phyloP scores from a whole-genome alignment of 2,888 invertebrate species.

The Choreutis nemorana region DNA sequence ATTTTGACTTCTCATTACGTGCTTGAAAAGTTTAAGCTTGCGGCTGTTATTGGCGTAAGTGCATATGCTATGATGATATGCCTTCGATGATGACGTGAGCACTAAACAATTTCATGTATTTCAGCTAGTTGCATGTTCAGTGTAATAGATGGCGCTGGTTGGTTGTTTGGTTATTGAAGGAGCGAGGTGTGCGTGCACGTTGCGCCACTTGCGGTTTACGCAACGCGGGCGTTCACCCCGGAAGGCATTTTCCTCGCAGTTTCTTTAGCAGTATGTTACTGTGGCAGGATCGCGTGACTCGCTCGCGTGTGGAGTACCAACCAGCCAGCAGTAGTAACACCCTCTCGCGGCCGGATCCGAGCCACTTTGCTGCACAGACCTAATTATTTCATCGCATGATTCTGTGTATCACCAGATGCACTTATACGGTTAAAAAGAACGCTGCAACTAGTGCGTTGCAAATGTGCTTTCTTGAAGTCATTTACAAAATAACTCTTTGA shows the following conservation, averaged over 20 bases:
- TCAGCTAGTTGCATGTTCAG: not conserved
- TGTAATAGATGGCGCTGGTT: slow-evolving; percentile 12
- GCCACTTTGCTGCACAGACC: slow-evolving; percentile 31
- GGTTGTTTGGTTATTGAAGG: slow-evolving; percentile 10
- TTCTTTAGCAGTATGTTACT: slow-evolving; percentile 61
- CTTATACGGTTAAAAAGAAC: too few species aligned
- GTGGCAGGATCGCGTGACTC: slow-evolving; percentile 54
- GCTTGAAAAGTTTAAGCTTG: too few species aligned
- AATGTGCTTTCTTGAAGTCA: slow-evolving; percentile 15
- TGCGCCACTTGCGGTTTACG: slow-evolving; percentile 51
- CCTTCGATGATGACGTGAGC: too few species aligned
- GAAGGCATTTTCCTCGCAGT: slow-evolving; percentile 62
- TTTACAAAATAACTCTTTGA: too few species aligned
- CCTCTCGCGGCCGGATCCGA: slow-evolving; percentile 32
- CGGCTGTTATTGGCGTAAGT: too few species aligned
- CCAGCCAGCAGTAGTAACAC: slow-evolving; percentile 23
- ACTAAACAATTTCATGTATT: not conserved
- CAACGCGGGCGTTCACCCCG: slow-evolving; percentile 64
- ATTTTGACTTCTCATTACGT: slow-evolving; percentile 7
- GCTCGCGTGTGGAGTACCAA: slow-evolving; percentile 41
- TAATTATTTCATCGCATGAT: slow-evolving; percentile 39
- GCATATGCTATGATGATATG: too few species aligned
- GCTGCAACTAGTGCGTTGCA: too few species aligned
- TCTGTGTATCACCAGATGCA: slow-evolving; percentile 25
- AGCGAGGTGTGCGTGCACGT: slow-evolving; percentile 31